Evolutionary conservation across 1,140 invertebrate genomes (phyloP).

Genomic region (Macrostomum lignano): DNA sequence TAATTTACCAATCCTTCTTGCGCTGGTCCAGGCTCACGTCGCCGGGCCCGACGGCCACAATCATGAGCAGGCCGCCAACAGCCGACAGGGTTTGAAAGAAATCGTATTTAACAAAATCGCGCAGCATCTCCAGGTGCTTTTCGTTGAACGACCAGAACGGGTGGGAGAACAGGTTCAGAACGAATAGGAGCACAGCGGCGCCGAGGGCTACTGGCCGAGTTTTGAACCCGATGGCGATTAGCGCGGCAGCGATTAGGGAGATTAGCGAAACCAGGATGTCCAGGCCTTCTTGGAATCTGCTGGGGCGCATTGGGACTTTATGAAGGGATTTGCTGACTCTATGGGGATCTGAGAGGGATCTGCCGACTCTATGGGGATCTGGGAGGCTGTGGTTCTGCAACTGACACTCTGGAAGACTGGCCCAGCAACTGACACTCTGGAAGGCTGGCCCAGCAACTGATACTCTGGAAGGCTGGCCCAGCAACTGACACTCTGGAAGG

Average conservation of each 20-base stretch:
- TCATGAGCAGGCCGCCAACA: slow-evolving; percentile 88
- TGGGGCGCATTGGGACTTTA: too few species aligned
- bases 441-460: too few species aligned
- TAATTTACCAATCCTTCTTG: slow-evolving; percentile 87
- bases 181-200: slow-evolving; percentile 56
- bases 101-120: slow-evolving; percentile 98
- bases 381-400: too few species aligned
- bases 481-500: too few species aligned
- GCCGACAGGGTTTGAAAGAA: slow-evolving; percentile 98
- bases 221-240: slow-evolving; percentile 37
- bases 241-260: not conserved
- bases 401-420: too few species aligned
- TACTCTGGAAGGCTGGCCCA: too few species aligned
- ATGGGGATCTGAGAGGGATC: too few species aligned
- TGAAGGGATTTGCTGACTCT: too few species aligned
- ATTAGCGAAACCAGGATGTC: too few species aligned
- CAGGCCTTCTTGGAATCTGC: too few species aligned
- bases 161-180: slow-evolving; percentile 82
- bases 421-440: too few species aligned
- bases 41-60: slow-evolving; percentile 83
- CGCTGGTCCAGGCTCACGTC: slow-evolving; percentile 97
- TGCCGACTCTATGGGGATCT: too few species aligned
- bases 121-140: slow-evolving; percentile 67
- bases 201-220: slow-evolving; percentile 83
- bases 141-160: slow-evolving; percentile 83